These are phyloP conservation scores for Drosophila kohkoa DNA, from an alignment of 1,140 invertebrate species.

Conservation along the genomic window DNA sequence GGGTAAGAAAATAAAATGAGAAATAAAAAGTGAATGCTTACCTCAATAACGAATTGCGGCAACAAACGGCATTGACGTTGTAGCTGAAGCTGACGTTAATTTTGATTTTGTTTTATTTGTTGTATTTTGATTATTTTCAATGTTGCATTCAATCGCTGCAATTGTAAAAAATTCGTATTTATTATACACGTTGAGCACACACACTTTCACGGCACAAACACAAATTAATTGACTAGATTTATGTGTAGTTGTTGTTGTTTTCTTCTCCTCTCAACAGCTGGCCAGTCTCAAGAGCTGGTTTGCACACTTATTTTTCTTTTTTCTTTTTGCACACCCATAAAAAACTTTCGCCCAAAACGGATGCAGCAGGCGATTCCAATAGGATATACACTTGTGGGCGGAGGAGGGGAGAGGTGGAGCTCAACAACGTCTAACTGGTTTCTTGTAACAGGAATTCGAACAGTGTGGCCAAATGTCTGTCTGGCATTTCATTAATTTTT, in stretches of 20 bases:
- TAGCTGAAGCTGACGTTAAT: constrained; percentile 5
- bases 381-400: constrained; percentile 11
- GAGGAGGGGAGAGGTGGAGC: background rate
- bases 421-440: constrained; percentile 58
- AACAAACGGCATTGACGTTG: constrained; percentile 30
- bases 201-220: constrained; percentile 66
- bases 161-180: constrained; percentile 75
- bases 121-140: constrained; percentile 45
- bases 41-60: constrained; percentile 30
- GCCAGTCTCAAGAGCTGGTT: constrained; percentile 54
- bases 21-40: constrained; percentile 31
- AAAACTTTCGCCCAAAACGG: constrained; percentile 80
- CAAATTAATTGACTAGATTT: constrained; percentile 76
- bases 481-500: constrained; percentile 53
- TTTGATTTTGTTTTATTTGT: constrained; percentile 21
- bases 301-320: constrained; percentile 54
- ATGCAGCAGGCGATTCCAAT: constrained; percentile 61
- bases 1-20: background rate
- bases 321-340: constrained; percentile 57
- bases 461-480: constrained; percentile 47
- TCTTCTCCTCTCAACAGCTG: constrained; percentile 45
- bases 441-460: constrained; percentile 71
- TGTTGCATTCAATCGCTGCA: constrained; percentile 74
- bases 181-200: constrained; percentile 59
- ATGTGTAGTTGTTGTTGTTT: constrained; percentile 28